Evolutionary conservation across 2,888 invertebrate species (phyloP), one percentile per base, ranked within the genome.

Genomic region (Phorcus lineatus): DNA sequence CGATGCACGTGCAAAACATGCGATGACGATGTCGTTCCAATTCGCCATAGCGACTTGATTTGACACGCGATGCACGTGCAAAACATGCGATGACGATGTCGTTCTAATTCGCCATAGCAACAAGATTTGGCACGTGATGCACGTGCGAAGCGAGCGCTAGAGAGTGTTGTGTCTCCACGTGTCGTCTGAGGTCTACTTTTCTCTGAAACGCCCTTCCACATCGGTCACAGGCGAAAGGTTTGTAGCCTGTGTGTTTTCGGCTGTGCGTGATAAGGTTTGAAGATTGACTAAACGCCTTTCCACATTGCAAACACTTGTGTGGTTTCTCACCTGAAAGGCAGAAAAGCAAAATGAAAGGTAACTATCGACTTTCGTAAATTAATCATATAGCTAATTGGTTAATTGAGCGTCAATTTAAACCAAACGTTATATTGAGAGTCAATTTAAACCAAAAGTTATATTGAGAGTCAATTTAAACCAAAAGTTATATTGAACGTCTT

Each of bases 201-300:
- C 94, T 85, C 86, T 94, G 94, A 94, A 99, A 99, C 36, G 98
- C 97, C 80, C 98, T 95, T 3, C 97, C 98, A 94, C 99, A 99
- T 0, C 97, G 95, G 89, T 97, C 97, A 93, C 99, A 99, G 16
- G 97, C 97, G 94, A 99, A 99, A 0, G 99, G 99, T 92, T 99
- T 98, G 95, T 97, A 98, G 22, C 99, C 99, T 22, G 99, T 98
- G 94, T 99, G 99, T 93, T 99, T 99, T 83, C 99, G 95, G 81
- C 89, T 90, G 94, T 99, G 99, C 3, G 99, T 99, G 93, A 99
- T 99, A 86, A 99, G 95, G 94, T 99, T 99, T 80, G 98, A 98
- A 89, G 98, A 98, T 94, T 99, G 99, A 89, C 97, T 98, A 94
- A 99, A 99, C 28, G 99, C 98, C 93, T 99, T 99, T 54, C 98